Conservation (phyloP, 2,888 invertebrate genomes). For the Endotricha flammealis region DNA sequence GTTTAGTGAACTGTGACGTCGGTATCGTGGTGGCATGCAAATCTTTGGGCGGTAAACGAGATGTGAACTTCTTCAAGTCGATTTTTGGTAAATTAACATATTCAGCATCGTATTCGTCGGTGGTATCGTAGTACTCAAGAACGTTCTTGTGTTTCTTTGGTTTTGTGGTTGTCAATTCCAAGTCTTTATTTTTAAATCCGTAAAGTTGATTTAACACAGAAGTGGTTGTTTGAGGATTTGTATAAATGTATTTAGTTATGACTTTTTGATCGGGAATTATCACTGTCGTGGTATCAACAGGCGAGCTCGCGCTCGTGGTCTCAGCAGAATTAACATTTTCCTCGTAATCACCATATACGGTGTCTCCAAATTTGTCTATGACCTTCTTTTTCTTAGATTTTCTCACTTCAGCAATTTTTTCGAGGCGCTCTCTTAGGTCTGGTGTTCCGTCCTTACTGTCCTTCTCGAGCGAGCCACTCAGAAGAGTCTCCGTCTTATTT, state of each 20-base stretch:
- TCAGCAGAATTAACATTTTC: conserved; percentile 44
- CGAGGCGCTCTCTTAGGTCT: conserved; percentile 57
- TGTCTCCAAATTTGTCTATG: conserved; percentile 46
- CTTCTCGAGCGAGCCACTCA: conserved; percentile 42
- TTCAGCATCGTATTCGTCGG: conserved; percentile 55
- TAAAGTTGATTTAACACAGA: neutral
- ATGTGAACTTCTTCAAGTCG: conserved; percentile 53
- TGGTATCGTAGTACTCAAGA: conserved; percentile 52
- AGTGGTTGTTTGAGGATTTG: conserved; percentile 1
- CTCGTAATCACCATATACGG: conserved; percentile 56
- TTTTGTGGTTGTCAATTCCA: conserved; percentile 24
- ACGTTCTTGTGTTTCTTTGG: conserved; percentile 39
- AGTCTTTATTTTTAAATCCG: conserved; percentile 9
- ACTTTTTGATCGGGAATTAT: neutral
- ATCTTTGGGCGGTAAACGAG: conserved; percentile 15
- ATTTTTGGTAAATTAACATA: conserved; percentile 51
- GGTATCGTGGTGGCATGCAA: conserved; percentile 17
- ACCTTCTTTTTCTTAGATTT: conserved; percentile 58
- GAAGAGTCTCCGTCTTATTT: conserved; percentile 62
- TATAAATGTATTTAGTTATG: neutral
- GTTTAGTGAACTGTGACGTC: conserved; percentile 23
- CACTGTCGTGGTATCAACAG: conserved; percentile 14
- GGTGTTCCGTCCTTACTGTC: conserved; percentile 46
- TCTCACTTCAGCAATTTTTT: conserved; percentile 60
- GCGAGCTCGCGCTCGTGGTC: conserved; percentile 20